Conservation (phyloP, 2,113 vertebrate genomes). For the Caranx ignobilis region DNA sequence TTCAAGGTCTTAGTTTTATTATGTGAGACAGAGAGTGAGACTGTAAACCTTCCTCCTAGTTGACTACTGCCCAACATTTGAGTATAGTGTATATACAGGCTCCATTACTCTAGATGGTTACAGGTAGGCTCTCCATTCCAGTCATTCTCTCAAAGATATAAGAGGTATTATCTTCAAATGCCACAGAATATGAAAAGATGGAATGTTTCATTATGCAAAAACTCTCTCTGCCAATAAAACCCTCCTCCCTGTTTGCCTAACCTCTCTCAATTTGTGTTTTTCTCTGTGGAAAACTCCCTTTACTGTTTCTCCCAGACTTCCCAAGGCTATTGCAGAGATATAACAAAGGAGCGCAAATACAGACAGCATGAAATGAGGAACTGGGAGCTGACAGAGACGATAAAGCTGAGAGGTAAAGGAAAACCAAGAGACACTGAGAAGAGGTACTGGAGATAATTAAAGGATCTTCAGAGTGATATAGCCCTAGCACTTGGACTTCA, state of each 20-base stretch:
- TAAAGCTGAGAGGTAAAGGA: conserved; percentile 59
- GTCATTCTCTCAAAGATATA: conserved; percentile 31
- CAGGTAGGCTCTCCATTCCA: conserved; percentile 11
- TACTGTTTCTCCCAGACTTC: conserved; percentile 60
- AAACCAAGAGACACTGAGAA: conserved; percentile 49
- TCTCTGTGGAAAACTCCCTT: conserved; percentile 54
- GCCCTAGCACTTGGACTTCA: conserved; percentile 46
- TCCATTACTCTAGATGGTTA: conserved; percentile 20
- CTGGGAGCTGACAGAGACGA: conserved; percentile 45
- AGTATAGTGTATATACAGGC: conserved; percentile 25
- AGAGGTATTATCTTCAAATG: conserved; percentile 35
- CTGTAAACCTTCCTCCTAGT: background rate
- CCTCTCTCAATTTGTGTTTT: conserved; percentile 37
- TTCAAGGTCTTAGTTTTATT: conserved; percentile 50
- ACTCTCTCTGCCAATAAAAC: conserved; percentile 35
- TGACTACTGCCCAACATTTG: conserved; percentile 2
- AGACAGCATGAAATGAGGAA: conserved; percentile 54
- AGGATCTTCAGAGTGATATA: conserved; percentile 62
- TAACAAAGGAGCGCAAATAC: conserved; percentile 66
- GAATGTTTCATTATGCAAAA: conserved; percentile 52
- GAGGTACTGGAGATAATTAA: conserved; percentile 73
- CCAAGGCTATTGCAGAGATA: conserved; percentile 61
- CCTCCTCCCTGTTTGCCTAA: conserved; percentile 42
- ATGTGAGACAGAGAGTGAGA: conserved; percentile 1
- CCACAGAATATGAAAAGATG: conserved; percentile 26